Conservation (phyloP, 2,113 vertebrate species). For the Dolichotis patagonum region DNA sequence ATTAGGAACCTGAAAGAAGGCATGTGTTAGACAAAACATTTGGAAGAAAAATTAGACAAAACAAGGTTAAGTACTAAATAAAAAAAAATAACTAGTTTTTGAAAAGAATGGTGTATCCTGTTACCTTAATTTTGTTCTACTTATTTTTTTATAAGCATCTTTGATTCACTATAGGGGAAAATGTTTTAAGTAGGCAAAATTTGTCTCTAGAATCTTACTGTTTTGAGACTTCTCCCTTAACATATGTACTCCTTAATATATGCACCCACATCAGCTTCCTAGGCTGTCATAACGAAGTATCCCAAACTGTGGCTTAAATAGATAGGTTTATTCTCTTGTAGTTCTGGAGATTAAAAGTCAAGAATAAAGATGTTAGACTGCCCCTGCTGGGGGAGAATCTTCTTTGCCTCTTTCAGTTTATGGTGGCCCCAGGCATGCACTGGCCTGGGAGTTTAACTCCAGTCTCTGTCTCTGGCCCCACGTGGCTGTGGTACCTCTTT, state of each 20-base stretch:
- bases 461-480: not conserved
- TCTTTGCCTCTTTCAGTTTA: not conserved
- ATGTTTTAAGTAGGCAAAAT: not conserved
- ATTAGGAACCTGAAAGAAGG: not conserved
- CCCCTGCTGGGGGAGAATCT: not conserved
- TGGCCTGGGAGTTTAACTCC: not conserved
- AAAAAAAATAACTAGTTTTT: conserved; percentile 3
- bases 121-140: not conserved
- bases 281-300: not conserved
- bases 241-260: not conserved
- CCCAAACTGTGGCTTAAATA: not conserved
- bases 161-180: not conserved
- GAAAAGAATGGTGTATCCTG: not conserved
- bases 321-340: not conserved
- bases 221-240: not conserved
- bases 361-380: not conserved
- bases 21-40: not conserved
- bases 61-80: not conserved
- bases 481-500: not conserved
- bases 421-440: not conserved
- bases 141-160: not conserved
- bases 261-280: not conserved
- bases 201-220: not conserved
- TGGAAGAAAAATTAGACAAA: not conserved
- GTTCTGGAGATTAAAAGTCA: not conserved